These are phyloP conservation scores for Triops longicaudatus DNA, from an alignment of 1,140 invertebrate genomes.

Conservation along the genomic window DNA sequence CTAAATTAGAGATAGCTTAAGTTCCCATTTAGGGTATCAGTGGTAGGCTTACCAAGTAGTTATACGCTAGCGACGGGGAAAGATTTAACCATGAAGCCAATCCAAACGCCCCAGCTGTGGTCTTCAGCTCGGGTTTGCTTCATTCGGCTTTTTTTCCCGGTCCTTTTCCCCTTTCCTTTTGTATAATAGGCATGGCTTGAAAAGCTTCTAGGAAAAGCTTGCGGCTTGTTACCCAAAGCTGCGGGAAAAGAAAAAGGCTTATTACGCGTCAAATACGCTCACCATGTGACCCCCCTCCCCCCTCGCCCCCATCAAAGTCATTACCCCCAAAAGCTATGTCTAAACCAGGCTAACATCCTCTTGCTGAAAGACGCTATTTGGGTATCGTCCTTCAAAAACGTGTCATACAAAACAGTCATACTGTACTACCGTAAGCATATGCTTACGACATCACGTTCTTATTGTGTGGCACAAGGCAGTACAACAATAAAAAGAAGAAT, in stretches of 20 bases:
- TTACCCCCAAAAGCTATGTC: neutral
- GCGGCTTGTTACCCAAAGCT: neutral
- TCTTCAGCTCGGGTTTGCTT: neutral
- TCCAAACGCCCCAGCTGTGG: constrained; percentile 2
- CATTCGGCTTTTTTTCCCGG: neutral
- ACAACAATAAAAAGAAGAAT: neutral
- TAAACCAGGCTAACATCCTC: neutral
- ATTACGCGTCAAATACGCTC: constrained; percentile 11
- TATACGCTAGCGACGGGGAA: constrained; percentile 6
- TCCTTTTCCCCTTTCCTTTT: neutral
- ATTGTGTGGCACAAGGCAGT: neutral
- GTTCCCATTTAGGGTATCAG: constrained; percentile 14
- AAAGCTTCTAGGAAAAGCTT: constrained; percentile 4
- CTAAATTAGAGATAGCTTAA: constrained; percentile 15
- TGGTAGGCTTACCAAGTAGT: constrained; percentile 14
- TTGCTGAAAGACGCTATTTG: neutral
- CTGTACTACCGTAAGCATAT: neutral
- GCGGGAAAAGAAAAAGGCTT: constrained; percentile 10
- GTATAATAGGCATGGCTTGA: neutral
- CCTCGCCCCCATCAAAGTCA: neutral
- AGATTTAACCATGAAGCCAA: constrained; percentile 1
- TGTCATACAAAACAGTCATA: neutral
- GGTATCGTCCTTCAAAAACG: neutral
- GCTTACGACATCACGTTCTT: neutral
- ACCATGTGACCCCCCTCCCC: neutral